phyloP scores from a whole-genome alignment of 2,888 invertebrate species.

The Hypena proboscidalis region DNA sequence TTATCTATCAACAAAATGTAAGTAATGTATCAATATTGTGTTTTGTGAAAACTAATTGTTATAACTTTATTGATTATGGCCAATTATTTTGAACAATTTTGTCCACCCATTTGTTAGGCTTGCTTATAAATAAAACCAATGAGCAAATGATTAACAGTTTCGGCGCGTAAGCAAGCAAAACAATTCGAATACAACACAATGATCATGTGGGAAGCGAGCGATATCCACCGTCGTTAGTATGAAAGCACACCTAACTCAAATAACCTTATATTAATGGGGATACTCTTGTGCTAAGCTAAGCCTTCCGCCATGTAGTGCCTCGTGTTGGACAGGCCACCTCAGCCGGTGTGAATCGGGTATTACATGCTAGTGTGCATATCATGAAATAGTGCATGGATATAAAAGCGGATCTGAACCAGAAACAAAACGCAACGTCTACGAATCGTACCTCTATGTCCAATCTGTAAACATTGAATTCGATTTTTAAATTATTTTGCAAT shows the following conservation, averaged over 20 bases:
- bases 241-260: constrained; percentile 76
- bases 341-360: constrained; percentile 84
- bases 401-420: constrained; percentile 35
- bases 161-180: constrained; percentile 81
- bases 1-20: too few relatives aligned
- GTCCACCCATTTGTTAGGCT: constrained; percentile 23
- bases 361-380: constrained; percentile 67
- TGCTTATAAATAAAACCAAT: constrained; percentile 40
- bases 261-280: constrained; percentile 62
- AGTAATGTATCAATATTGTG: too few relatives aligned
- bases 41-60: constrained; percentile 2
- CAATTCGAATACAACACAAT: constrained; percentile 79
- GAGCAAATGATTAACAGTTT: constrained; percentile 39
- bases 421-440: constrained; percentile 17
- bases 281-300: constrained; percentile 67
- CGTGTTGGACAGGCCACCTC: constrained; percentile 58
- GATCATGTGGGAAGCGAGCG: constrained; percentile 82
- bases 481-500: constrained; percentile 9
- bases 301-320: constrained; percentile 68
- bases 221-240: constrained; percentile 62
- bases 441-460: constrained; percentile 12
- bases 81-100: neutral
- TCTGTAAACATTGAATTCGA: constrained; percentile 28
- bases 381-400: constrained; percentile 61
- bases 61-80: neutral